These are phyloP conservation scores for Erythrocebus patas DNA, from an alignment of 2,113 vertebrate genomes.

Conservation along the genomic window DNA sequence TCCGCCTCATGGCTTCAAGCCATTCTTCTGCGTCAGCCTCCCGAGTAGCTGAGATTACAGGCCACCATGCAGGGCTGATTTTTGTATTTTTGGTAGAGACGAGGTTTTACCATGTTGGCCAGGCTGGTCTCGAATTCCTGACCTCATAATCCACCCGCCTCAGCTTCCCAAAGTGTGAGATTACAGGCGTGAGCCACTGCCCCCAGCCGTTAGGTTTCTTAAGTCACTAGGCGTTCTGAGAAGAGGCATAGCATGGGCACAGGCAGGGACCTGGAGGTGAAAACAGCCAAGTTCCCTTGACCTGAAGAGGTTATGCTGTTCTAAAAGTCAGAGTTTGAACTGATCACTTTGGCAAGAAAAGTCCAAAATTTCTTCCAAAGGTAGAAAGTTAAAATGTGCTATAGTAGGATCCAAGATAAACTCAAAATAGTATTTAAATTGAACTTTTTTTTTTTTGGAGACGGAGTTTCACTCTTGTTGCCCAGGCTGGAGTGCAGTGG, in stretches of 20 bases:
- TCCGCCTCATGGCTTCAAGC: no score
- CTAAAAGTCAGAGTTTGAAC: slow-evolving; percentile 10
- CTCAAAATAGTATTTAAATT: not conserved
- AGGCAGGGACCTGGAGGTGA: not conserved
- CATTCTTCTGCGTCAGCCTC: no score
- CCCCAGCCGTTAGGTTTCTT: not conserved
- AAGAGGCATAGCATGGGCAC: not conserved
- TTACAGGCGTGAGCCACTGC: not conserved
- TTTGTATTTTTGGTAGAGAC: no score
- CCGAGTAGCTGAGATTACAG: no score
- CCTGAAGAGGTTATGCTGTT: not conserved
- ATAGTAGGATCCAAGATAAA: not conserved
- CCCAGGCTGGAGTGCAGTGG: no score
- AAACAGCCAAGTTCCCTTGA: not conserved
- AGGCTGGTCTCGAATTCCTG: not conserved
- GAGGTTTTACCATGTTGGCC: no score
- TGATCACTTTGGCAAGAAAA: slow-evolving; percentile 1
- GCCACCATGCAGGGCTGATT: no score
- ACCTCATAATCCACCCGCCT: no score
- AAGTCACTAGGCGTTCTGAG: not conserved
- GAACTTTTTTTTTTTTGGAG: no score
- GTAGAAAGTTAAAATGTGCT: slow-evolving; percentile 12
- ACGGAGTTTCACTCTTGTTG: no score
- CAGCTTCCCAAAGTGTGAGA: not conserved
- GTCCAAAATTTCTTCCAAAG: not conserved